Base-by-base conservation (phyloP, 2,888 invertebrate genomes). In the Scelioninae gen. 1 region DNA sequence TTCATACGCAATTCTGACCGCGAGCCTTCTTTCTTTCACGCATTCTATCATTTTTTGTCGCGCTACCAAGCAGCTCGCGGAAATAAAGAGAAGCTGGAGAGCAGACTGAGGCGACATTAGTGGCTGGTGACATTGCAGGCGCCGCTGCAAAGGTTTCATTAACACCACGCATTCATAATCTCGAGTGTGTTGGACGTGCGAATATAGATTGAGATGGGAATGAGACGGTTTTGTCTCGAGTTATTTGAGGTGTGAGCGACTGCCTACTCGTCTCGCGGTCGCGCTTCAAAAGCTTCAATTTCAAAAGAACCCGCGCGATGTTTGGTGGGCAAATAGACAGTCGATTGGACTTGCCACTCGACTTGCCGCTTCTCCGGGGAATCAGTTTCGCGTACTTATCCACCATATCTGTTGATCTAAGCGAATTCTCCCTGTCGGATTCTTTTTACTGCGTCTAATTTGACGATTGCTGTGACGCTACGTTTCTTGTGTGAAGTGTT, bases 131-230 rank as follows among this genome's bases (percentile, higher is more conserved):
- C 82, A 78, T 77, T 43, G 82, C 63, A 62, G 78, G 51, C 83
- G 81, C 78, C 78, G 89, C 90, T 90, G 91, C 89, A 90, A 91
- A 91, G 89, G 89, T 90, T 91, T 91, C 91, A 91, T 91, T 91
- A 91, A 91, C 89, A 88, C 91, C 90, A 91, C 91, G 91, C 91
- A 91, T 91, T 91, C 91, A 91, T 90, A 89, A 91, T 90, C 91
- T 91, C 90, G 90, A 91, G 91, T 91, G 90, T 91, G 91, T 91
- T 91, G 90, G 92, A 91, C 92, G 92, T 91, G 92, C 92, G 92
- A 92, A 92, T 92, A 92, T 92, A 92, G 92, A 92, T 92, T 92
- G 91, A 91, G 90, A 91, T 91, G 92, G 89, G 92, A 92, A 92
- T 92, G 92, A 92, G 92, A 91, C 88, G 88, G 90, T 89, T 91